Base-by-base conservation (phyloP, 1,140 invertebrate genomes). In the Bombyx mandarina region DNA sequence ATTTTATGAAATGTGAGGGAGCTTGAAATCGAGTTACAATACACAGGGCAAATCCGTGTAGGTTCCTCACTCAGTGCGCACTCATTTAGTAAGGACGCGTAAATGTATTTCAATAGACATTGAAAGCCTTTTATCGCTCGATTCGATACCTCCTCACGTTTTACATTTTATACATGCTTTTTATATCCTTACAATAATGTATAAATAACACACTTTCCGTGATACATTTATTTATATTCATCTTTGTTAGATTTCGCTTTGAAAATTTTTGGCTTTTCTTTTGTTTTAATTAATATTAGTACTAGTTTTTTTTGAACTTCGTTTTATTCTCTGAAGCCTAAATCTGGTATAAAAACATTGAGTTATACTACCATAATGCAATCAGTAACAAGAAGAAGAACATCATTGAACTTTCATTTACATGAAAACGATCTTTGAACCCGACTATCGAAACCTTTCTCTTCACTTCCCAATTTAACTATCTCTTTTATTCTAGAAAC, bases 401-500 rank as follows among this genome's bases (percentile, higher is more conserved):
- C 4, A 0, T 3, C 26, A 35, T 35, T 47, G 12, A 47, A 47
- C 12, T 10, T 47, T 12, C 3, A 12, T 47, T 47, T 47, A 47
- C 45, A 10, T 47, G 3, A 12, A 47, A 47, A 47, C 45, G 12
- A 47, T 10, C 45, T 7, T 12, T 47, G 8, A 47, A 8, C 12
- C 2, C 45, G 12, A 47, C 9, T 47, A 47, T 47, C 8, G 45
- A n/a, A 51, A 51, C 12, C 26, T 35, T 35, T 35, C 57, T 69
- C 62, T 65, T 69, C 77, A 75, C 65, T 70, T 75, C 64, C 66
- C 52, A 69, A 73, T 76, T 73, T 67, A 50, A 68, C 66, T 70
- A 71, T 81, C 71, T 72, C 67, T 78, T 77, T 79, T 72, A 76
- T 78, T 81, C 63, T 65, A 61, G 58, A 70, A 69, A 73, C 75